Base-by-base conservation (phyloP, 2,888 invertebrate species). In the Abrostola triplasia region DNA sequence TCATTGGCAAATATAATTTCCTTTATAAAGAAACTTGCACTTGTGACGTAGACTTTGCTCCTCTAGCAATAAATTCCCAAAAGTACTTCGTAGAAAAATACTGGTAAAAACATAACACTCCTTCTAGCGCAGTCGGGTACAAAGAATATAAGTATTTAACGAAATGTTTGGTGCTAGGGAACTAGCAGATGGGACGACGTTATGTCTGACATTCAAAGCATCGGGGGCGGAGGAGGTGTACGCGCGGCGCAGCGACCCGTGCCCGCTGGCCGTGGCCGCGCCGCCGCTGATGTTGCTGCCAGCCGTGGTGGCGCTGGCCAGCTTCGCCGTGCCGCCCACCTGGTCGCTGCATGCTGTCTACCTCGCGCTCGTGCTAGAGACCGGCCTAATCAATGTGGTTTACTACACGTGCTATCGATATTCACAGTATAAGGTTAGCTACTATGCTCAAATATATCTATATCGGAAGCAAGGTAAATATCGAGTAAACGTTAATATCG, bases 201-300 rank as follows among this genome's bases (percentile, higher is more conserved):
- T 91, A 6, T 93, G 92, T 83, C 85, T 92, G 79, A 91, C 90
- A 67, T 95, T 94, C 86, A 91, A 89, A 74, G 84, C 86, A 9
- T 66, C 75, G 59, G 90, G 87, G 9, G 88, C 88, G 47, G 95
- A 95, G 76, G 83, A 76, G 42, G 86, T 84, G 58, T 95, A 88
- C 77, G 82, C 84, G 42, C 84, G 88, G 11, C 90, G 94, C 24
- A 81, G 73, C 12, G 92, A 92, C 67, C 88, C 88, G 36, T 90
- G 90, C 66, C 95, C 93, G 2, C 79, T 92, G 56, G 88, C 91
- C 7, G 84, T 89, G 41, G 87, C 87, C 11, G 87, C 88, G 7
- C 93, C 95, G 5, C 92, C 94, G n/a, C 85, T 95, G 67, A 84
- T 93, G 75, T 87, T 94, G 56, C 80, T 94, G 55, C 93, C 95